Percentiles rank a stretch among this genome's conserved stretches.
Evolutionary conservation across 2,797 vertebrate genomes (phyloP).

Genomic region (Bradypodion ventrale): DNA sequence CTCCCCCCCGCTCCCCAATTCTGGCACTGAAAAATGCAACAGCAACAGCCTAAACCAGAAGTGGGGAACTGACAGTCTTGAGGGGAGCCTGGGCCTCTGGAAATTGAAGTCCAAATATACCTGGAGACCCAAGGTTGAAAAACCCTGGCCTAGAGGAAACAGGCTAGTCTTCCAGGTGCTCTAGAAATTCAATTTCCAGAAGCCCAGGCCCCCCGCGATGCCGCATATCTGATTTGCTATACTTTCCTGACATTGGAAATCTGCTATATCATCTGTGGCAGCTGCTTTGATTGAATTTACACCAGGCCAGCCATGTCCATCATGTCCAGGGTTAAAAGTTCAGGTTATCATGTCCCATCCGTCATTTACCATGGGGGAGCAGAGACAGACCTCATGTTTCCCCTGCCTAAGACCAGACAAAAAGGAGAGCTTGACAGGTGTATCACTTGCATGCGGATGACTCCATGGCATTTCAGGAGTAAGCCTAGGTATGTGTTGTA

Average conservation of each 20-base stretch:
- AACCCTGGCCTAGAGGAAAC: too few relatives aligned
- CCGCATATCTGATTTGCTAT: not conserved
- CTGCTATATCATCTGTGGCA: not conserved
- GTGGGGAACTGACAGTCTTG: too few relatives aligned
- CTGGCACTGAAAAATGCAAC: not conserved
- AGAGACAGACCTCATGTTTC: not conserved
- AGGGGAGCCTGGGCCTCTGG: too few relatives aligned
- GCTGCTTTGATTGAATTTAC: not conserved
- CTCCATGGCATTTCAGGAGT: too few relatives aligned
- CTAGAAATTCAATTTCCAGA: too few relatives aligned
- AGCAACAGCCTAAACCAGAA: not conserved
- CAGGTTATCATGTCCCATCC: not conserved
- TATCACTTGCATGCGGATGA: not conserved
- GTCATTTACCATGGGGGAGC: not conserved
- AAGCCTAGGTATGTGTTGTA: not conserved
- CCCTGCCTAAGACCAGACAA: not conserved
- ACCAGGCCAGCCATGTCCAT: not conserved
- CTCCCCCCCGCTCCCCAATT: not conserved
- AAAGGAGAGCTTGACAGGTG: not conserved
- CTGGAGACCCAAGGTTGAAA: too few relatives aligned
- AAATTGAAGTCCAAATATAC: too few relatives aligned
- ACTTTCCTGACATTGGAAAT: not conserved
- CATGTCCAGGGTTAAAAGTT: not conserved
- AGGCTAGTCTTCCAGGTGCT: too few relatives aligned
- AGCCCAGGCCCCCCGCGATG: too few relatives aligned